Percentiles rank a stretch among this genome's conserved stretches.
Conservation (phyloP, 2,113 vertebrate species). For the Nibea coibor region DNA sequence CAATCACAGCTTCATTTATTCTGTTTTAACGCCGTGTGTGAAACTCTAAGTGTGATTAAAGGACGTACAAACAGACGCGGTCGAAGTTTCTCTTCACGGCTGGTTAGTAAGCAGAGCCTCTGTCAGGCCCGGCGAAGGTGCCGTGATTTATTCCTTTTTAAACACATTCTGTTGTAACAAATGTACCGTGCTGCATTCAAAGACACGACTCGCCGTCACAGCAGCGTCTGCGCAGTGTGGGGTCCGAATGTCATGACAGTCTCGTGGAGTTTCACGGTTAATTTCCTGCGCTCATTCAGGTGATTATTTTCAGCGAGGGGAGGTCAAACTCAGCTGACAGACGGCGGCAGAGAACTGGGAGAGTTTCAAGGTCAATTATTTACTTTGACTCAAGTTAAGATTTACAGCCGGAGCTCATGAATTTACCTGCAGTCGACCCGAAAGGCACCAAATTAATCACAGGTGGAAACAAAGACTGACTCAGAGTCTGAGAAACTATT, state of each 20-base stretch:
- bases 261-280: slow-evolving; percentile 33
- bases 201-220: not conserved
- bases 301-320: slow-evolving; percentile 24
- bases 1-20: not conserved
- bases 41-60: slow-evolving; percentile 20
- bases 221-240: not conserved
- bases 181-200: slow-evolving; percentile 44
- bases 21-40: not conserved
- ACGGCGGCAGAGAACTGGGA: slow-evolving; percentile 2
- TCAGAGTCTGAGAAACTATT: too few species aligned
- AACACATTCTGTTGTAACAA: slow-evolving; percentile 16
- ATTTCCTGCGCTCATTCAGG: slow-evolving; percentile 19
- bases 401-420: not conserved
- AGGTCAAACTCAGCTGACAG: not conserved
- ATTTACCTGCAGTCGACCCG: not conserved
- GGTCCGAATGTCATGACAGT: not conserved
- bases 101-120: not conserved
- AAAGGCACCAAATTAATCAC: not conserved
- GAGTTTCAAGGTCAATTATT: slow-evolving; percentile 66
- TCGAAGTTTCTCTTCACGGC: not conserved
- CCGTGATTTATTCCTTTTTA: slow-evolving; percentile 30
- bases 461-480: not conserved
- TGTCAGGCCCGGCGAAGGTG: not conserved
- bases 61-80: not conserved
- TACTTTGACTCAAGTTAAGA: slow-evolving; percentile 48